A percentile compares a stretch with the other conserved stretches of the same genome.
phyloP scores from a whole-genome alignment of 2,797 vertebrate species.

The Malurus leucopterus region DNA sequence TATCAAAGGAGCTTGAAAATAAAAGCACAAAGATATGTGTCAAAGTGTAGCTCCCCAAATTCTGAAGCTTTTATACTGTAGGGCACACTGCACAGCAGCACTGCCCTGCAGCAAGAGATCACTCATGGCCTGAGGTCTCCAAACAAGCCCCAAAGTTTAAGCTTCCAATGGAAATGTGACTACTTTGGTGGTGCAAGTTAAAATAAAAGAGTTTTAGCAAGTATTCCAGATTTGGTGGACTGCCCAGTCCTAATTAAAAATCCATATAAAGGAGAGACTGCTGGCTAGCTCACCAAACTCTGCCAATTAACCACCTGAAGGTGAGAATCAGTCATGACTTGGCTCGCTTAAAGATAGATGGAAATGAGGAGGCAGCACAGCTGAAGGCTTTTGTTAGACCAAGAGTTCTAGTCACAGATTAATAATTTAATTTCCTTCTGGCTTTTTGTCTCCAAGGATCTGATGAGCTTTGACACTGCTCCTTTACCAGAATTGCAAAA shows the following conservation, averaged over 20 bases:
- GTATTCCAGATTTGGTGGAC: not conserved
- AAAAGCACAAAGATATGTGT: not conserved
- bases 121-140: not conserved
- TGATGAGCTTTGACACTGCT: not conserved
- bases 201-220: not conserved
- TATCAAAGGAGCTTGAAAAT: not conserved
- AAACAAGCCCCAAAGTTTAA: not conserved
- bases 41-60: not conserved
- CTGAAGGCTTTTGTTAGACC: not conserved
- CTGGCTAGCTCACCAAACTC: not conserved
- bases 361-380: not conserved
- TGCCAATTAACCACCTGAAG: not conserved
- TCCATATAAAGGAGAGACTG: not conserved
- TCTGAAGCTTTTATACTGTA: not conserved
- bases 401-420: not conserved
- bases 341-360: not conserved
- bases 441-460: not conserved
- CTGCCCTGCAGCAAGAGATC: not conserved
- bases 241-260: not conserved
- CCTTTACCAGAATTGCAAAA: not conserved
- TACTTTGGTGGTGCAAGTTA: not conserved
- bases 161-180: not conserved
- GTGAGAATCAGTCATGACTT: not conserved
- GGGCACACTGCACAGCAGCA: not conserved
- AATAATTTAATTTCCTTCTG: slow-evolving; percentile 41